Conservation (phyloP, 2,888 invertebrate species). For the Eupithecia inturbata region DNA sequence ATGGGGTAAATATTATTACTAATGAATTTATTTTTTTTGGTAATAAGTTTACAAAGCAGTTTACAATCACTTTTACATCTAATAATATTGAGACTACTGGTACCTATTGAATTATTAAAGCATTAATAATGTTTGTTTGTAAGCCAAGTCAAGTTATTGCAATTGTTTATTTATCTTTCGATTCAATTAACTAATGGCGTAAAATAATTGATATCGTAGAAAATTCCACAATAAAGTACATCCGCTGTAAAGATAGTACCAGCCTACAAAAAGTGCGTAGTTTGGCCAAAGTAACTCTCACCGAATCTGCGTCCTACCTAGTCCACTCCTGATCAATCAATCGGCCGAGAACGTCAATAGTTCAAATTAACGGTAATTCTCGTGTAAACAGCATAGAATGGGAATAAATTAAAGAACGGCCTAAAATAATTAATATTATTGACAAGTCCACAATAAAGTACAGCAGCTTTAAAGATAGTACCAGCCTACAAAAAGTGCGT, state of each 20-base stretch:
- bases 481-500: background rate
- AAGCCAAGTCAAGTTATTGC: background rate
- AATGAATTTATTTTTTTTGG: too few relatives aligned
- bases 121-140: background rate
- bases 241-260: background rate
- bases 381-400: conserved; percentile 62
- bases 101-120: background rate
- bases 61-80: too few relatives aligned
- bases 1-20: background rate
- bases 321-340: conserved; percentile 55
- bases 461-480: background rate
- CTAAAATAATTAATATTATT: too few relatives aligned
- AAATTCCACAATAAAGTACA: background rate
- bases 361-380: conserved; percentile 67
- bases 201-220: background rate
- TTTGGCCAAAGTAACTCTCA: background rate
- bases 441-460: background rate
- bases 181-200: background rate
- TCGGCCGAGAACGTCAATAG: conserved; percentile 50
- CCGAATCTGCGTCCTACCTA: conserved; percentile 14
- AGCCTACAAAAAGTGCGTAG: background rate
- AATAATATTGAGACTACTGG: too few relatives aligned
- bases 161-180: background rate
- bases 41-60: too few relatives aligned
- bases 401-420: conserved; percentile 44